These are phyloP conservation scores for Sebastes baramenuke DNA, from an alignment of 2,797 vertebrate species.

Conservation along the genomic window DNA sequence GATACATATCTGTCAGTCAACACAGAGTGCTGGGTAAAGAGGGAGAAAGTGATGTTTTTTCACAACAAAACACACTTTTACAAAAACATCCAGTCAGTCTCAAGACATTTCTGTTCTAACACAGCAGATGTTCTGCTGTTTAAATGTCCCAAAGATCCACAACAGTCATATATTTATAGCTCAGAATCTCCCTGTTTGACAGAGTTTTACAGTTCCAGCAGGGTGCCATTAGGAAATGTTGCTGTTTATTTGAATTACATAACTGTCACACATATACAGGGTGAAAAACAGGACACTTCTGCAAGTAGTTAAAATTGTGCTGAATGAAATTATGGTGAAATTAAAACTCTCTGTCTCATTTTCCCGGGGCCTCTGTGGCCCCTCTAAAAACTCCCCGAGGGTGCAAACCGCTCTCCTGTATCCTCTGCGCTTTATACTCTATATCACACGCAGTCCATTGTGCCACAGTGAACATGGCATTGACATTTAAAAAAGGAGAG, in stretches of 20 bases:
- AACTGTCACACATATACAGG: constrained; percentile 2
- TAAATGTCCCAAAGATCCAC: not conserved
- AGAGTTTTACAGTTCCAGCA: not conserved
- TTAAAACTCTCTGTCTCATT: constrained; percentile 31
- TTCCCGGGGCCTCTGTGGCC: constrained; percentile 25
- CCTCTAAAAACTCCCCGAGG: constrained; percentile 20
- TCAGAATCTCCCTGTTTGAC: not conserved
- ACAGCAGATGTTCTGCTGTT: not conserved
- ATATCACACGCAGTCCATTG: constrained; percentile 1
- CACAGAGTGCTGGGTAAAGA: not conserved
- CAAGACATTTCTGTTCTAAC: not conserved
- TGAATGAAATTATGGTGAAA: constrained; percentile 48
- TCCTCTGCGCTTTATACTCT: not conserved
- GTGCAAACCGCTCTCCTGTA: constrained; percentile 6
- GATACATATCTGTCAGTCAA: not conserved
- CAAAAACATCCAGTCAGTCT: not conserved
- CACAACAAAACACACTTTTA: not conserved
- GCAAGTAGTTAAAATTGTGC: constrained; percentile 21
- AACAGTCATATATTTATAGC: not conserved
- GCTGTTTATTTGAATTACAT: constrained; percentile 14
- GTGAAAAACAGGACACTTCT: not conserved
- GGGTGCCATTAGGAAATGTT: not conserved
- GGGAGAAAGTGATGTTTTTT: not conserved
- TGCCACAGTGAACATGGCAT: not conserved
- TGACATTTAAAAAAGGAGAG: constrained; percentile 49